Evolutionary conservation across 1,140 invertebrate species (phyloP).

Genomic region (Lanistes nyassanus): DNA sequence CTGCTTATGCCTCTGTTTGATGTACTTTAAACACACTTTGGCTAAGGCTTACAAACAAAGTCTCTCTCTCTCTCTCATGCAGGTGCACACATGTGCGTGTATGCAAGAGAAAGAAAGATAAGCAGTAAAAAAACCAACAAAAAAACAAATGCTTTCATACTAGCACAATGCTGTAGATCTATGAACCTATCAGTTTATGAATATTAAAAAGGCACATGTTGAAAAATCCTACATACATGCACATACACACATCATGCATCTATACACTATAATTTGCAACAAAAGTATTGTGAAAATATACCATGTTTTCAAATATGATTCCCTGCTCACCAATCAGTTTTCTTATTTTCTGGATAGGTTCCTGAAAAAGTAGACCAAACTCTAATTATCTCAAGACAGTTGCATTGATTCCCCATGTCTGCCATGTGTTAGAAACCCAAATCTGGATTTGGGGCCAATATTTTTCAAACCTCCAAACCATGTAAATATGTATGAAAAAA

Average conservation of each 20-base stretch:
- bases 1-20: no score
- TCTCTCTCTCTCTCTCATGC: neutral
- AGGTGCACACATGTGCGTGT: no score
- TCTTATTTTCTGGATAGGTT: conserved; percentile 74
- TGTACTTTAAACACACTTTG: neutral
- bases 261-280: neutral
- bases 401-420: no score
- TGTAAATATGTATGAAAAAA: no score
- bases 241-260: neutral
- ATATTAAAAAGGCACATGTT: neutral
- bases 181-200: neutral
- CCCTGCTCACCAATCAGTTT: conserved; percentile 75
- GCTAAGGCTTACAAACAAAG: neutral
- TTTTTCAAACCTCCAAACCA: no score
- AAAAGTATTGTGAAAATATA: conserved; percentile 67
- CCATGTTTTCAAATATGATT: conserved; percentile 78
- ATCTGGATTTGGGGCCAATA: no score
- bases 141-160: neutral
- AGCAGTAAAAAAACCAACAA: neutral
- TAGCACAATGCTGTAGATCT: neutral
- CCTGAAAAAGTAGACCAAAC: conserved; percentile 68
- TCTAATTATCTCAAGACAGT: no score
- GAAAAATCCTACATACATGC: neutral
- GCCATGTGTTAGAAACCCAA: no score
- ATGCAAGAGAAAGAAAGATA: neutral